phyloP scores from a whole-genome alignment of 2,797 vertebrate species.

The Phylloscopus collybita region DNA sequence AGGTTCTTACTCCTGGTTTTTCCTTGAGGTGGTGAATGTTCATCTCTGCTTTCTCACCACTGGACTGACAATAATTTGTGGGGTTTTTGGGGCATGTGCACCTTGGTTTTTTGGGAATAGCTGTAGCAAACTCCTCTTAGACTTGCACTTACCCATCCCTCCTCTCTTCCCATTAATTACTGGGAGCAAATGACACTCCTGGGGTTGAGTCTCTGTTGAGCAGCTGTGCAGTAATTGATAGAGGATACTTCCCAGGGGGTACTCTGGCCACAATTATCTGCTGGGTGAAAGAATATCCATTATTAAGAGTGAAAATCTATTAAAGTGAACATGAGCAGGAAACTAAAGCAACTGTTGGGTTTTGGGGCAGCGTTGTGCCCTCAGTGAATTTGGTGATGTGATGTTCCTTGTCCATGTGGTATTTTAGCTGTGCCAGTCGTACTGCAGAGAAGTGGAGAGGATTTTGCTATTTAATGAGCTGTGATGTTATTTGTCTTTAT shows the following conservation, averaged over 20 bases:
- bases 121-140: background rate
- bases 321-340: background rate
- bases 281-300: conserved; percentile 18
- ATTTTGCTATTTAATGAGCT: background rate
- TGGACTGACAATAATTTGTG: background rate
- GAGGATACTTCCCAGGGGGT: conserved; percentile 19
- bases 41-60: background rate
- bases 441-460: background rate
- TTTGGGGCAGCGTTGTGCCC: background rate
- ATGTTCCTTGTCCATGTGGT: background rate
- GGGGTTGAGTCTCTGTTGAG: background rate
- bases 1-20: background rate
- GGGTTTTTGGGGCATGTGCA: fast-evolving
- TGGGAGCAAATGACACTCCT: background rate
- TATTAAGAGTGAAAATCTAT: conserved; percentile 11
- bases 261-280: background rate
- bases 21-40: background rate
- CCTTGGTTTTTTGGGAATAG: background rate
- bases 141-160: background rate
- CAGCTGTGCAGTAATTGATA: conserved; percentile 15
- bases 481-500: background rate
- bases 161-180: background rate
- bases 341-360: background rate
- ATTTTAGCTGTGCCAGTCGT: background rate
- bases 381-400: background rate